These are phyloP conservation scores for Morone saxatilis DNA, from an alignment of 2,113 vertebrate genomes.

Conservation along the genomic window DNA sequence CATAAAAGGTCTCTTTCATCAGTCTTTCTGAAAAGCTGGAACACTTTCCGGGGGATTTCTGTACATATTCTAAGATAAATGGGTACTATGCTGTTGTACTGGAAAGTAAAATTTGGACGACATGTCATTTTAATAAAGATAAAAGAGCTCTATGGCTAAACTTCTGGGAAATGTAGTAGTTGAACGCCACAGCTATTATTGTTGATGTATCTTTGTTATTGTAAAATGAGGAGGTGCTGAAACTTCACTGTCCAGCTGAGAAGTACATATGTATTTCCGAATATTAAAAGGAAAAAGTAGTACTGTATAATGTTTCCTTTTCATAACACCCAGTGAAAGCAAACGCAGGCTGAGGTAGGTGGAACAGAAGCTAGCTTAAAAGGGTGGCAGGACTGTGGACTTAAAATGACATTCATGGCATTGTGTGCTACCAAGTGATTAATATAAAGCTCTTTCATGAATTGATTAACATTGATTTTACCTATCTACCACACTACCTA, in stretches of 20 bases:
- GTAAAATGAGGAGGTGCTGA: not conserved
- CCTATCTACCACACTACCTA: no score
- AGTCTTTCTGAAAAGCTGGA: not conserved
- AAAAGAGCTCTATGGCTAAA: not conserved
- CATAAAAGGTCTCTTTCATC: not conserved
- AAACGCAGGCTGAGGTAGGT: not conserved
- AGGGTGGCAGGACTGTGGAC: no score
- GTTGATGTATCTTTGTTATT: not conserved
- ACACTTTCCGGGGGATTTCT: not conserved
- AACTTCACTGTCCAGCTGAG: no score
- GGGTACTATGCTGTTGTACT: not conserved
- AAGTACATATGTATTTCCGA: not conserved
- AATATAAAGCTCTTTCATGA: not conserved
- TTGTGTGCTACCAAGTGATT: not conserved
- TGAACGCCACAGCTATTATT: not conserved
- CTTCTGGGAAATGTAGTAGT: not conserved
- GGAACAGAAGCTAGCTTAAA: not conserved
- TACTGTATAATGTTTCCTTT: not conserved
- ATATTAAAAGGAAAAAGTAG: not conserved
- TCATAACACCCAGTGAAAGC: no score
- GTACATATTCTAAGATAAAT: not conserved
- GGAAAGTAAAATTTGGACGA: not conserved
- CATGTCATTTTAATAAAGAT: not conserved
- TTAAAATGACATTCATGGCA: not conserved
- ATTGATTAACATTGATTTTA: no score